Conservation (phyloP, 92 coral and sea anemone species). For the Porites divaricata region DNA sequence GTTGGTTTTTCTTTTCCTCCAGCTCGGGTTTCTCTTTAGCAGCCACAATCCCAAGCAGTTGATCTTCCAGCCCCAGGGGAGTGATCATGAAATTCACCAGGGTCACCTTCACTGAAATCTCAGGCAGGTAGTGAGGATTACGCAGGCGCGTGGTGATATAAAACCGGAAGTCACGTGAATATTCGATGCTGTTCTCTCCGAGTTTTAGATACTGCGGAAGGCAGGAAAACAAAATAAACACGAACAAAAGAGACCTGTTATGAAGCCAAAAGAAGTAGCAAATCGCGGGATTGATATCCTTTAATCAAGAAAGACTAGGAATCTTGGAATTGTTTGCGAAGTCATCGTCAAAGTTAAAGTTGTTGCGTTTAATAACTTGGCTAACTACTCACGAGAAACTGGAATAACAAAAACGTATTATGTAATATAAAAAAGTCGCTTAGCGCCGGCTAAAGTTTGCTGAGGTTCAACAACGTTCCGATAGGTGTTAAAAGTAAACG, state of each 20-base stretch:
- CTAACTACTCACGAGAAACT: too few relatives aligned
- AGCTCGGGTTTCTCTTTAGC: slow-evolving; percentile 99
- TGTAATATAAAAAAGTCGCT: too few relatives aligned
- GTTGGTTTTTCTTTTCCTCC: slow-evolving; percentile 96
- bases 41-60: slow-evolving; percentile 95
- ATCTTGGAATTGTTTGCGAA: too few relatives aligned
- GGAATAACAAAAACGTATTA: too few relatives aligned
- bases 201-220: slow-evolving; percentile 84
- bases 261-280: neutral
- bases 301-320: too few relatives aligned
- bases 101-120: slow-evolving; percentile 98
- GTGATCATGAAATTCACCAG: slow-evolving; percentile 99
- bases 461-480: too few relatives aligned
- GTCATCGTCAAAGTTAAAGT: too few relatives aligned
- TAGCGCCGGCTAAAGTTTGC: too few relatives aligned
- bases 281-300: neutral
- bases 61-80: slow-evolving; percentile 99
- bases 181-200: slow-evolving; percentile 99
- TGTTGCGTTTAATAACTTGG: too few relatives aligned
- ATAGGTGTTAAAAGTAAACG: too few relatives aligned
- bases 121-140: slow-evolving; percentile 99
- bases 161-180: slow-evolving; percentile 99
- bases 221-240: neutral
- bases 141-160: slow-evolving; percentile 99
- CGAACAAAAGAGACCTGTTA: neutral